Evolutionary conservation across 2,888 invertebrate species (phyloP), one percentile per base, ranked within the genome.

Genomic region (Melanostoma scalare): DNA sequence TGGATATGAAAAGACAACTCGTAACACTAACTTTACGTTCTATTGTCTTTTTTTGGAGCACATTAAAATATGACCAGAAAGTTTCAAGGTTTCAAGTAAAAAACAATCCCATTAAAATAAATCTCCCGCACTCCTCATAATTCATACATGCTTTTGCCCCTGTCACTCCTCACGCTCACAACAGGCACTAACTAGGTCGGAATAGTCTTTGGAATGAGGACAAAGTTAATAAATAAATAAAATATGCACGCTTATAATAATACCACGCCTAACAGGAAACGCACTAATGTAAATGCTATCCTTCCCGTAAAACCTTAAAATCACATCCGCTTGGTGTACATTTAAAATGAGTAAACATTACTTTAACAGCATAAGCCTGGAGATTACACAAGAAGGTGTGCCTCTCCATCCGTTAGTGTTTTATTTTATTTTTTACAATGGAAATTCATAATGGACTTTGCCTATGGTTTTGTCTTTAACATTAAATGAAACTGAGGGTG

Each of bases 311-410:
- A 33, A 58, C 50, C 50, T 58, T 71, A 58, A 33, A 50, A 58
- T 52, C 42, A 46, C 46, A 61, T 63, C 61, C 72, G 72, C 55
- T 61, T 33, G 61, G 61, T 46, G 53, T 68, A 35, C 36, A 9
- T 4, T 55, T 44, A 40, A 53, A 60, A 71, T 35, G 35, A 10
- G 35, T 40, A 48, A 30, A 40, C 10, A 50, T 48, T 30, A 4
- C 50, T 40, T 44, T 20, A 38, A 48, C 61, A 72, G 6, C 8
- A 44, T n/a, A 20, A 38, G 46, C 35, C 44, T 20, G 53, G 53
- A 61, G 61, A 55, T 61, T 61, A 73, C 61, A 52, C 50, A 60
- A 42, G 6, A 53, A 55, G 72, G 72, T 30, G 72, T 46, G 72
- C 55, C 55, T 53, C 40, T 40, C 63, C 50, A 40, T 63, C 50